Conservation (phyloP, 2,888 invertebrate species). For the Lasioglossum oenotherae region DNA sequence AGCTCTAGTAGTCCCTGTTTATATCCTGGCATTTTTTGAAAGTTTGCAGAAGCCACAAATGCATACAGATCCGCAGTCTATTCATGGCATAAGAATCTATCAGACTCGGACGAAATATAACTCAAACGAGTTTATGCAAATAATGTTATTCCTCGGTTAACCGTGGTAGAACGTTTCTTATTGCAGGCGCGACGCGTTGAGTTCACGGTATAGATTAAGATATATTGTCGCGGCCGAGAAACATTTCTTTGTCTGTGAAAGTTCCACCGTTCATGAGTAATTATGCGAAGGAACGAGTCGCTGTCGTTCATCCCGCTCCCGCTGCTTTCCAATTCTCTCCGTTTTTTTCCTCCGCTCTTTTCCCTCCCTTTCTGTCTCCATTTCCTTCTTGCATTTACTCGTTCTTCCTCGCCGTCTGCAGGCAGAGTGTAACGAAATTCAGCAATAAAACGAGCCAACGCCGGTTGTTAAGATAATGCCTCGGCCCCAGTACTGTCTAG, state of each 20-base stretch:
- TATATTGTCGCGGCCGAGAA: constrained; percentile 27
- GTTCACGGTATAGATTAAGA: constrained; percentile 51
- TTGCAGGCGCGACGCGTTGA: neutral
- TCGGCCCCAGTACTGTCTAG: constrained; percentile 10
- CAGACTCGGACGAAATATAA: neutral
- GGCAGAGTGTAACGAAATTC: constrained; percentile 53
- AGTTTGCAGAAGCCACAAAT: too few relatives aligned
- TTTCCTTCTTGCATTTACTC: neutral
- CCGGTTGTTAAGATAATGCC: constrained; percentile 64
- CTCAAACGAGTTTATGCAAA: neutral
- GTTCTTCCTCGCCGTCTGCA: constrained; percentile 8
- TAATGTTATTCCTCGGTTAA: constrained; percentile 42
- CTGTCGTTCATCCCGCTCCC: constrained; percentile 25
- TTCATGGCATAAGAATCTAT: neutral
- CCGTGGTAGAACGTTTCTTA: constrained; percentile 22
- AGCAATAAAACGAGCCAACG: constrained; percentile 47
- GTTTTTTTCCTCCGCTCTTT: neutral
- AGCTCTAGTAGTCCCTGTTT: too few relatives aligned
- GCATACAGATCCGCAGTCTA: too few relatives aligned
- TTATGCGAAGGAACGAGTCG: constrained; percentile 55
- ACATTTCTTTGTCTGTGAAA: constrained; percentile 51
- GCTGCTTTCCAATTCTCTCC: constrained; percentile 7
- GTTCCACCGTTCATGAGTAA: constrained; percentile 58
- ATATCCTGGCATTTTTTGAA: too few relatives aligned
- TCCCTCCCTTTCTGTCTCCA: neutral